Conservation (phyloP, 2,888 invertebrate genomes). For the Sarcophaga carnaria region DNA sequence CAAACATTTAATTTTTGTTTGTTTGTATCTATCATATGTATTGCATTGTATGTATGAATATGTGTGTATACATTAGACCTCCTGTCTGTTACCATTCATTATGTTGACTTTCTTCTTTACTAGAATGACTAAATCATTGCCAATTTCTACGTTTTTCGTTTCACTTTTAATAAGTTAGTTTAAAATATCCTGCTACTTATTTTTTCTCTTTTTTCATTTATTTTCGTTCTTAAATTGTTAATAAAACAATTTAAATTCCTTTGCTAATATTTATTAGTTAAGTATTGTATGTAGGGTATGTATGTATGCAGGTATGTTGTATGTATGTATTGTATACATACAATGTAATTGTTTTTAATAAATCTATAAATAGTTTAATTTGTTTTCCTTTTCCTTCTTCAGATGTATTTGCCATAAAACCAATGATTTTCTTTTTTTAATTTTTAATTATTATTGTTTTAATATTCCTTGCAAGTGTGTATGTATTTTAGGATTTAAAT, state of each 20-base stretch:
- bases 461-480: constrained; percentile 38
- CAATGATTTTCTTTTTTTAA: constrained; percentile 13
- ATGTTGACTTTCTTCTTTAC: neutral
- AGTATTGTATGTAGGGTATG: neutral
- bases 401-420: constrained; percentile 17
- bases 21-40: constrained; percentile 33
- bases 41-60: neutral
- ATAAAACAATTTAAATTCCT: neutral
- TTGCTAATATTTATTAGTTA: neutral
- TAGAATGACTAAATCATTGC: neutral
- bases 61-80: too few species aligned
- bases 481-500: neutral
- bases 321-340: neutral
- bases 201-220: neutral
- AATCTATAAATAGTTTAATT: too few species aligned
- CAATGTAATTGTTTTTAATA: too few species aligned
- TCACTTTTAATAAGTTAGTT: neutral
- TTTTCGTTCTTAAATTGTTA: neutral
- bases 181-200: neutral
- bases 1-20: neutral
- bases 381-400: neutral
- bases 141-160: neutral
- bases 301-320: neutral
- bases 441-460: constrained; percentile 28
- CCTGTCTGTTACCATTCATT: too few species aligned